A percentile compares a stretch with the other conserved stretches of the same genome.
Conservation (phyloP, 1,140 invertebrate genomes). For the Hestina assimilis region DNA sequence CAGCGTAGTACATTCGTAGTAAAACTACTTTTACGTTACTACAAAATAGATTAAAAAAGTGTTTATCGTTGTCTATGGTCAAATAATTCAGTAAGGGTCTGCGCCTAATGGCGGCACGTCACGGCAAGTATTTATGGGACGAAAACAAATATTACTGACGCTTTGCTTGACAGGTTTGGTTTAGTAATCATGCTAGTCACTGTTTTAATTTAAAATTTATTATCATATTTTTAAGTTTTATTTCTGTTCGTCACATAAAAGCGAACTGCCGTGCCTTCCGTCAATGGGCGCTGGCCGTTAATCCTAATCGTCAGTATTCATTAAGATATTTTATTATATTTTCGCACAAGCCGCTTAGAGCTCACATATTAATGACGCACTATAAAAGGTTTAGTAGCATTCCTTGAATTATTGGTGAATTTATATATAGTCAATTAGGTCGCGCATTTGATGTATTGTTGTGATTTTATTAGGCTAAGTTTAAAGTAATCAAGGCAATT, state of each 20-base stretch:
- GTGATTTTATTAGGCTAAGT: background rate
- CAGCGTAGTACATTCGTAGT: background rate
- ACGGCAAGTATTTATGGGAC: too few relatives aligned
- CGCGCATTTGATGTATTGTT: conserved; percentile 9
- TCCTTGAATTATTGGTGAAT: conserved; percentile 7
- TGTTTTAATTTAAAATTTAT: too few relatives aligned
- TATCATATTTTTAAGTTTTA: background rate
- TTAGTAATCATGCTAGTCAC: too few relatives aligned
- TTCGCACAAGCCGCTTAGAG: conserved; percentile 24
- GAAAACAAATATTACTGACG: too few relatives aligned
- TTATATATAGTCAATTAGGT: conserved; percentile 12
- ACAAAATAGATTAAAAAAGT: background rate
- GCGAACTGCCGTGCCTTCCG: too few relatives aligned
- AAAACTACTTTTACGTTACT: background rate
- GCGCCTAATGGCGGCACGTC: too few relatives aligned
- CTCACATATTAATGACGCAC: conserved; percentile 25
- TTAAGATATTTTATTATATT: background rate
- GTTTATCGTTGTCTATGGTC: too few relatives aligned
- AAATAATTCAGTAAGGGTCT: too few relatives aligned
- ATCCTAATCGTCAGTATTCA: conserved; percentile 6
- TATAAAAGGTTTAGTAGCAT: conserved; percentile 6
- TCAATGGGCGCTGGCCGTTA: too few relatives aligned
- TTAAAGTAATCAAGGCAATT: background rate
- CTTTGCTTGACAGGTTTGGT: too few relatives aligned
- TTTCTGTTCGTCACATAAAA: background rate